Evolutionary conservation across 1,140 invertebrate species (phyloP).

Genomic region (Brachionus asplanchnoidis): DNA sequence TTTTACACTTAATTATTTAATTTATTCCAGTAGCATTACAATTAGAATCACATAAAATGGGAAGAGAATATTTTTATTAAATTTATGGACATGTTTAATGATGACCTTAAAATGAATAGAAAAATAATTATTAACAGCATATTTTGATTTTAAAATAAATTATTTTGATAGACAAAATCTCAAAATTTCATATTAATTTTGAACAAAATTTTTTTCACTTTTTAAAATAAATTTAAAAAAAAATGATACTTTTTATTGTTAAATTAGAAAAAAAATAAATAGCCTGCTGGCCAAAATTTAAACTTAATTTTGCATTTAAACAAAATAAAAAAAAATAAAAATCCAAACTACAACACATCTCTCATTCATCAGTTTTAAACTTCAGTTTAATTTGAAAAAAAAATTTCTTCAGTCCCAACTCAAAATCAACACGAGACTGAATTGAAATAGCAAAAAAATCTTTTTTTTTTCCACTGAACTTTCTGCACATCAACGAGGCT

Average conservation of each 20-base stretch:
- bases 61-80: too few species aligned
- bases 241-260: background rate
- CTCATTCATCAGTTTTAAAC: background rate
- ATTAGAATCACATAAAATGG: too few species aligned
- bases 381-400: background rate
- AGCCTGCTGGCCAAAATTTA: background rate
- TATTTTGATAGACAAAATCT: too few species aligned
- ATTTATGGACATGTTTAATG: too few species aligned
- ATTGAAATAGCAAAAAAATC: constrained; percentile 2
- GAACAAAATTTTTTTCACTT: too few species aligned
- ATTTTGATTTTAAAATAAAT: too few species aligned
- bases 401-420: background rate
- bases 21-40: too few species aligned
- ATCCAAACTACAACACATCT: background rate
- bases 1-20: too few species aligned
- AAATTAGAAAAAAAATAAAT: background rate
- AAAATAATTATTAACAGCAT: too few species aligned
- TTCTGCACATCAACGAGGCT: constrained; percentile 36
- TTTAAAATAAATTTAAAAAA: background rate
- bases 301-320: background rate
- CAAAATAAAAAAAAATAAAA: background rate
- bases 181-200: too few species aligned
- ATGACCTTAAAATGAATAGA: too few species aligned
- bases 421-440: constrained; percentile 11
- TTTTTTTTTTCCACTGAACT: constrained; percentile 31